Evolutionary conservation across 53 echinoderm and acorn worm species (phyloP).

Genomic region (Paracentrotus lividus): DNA sequence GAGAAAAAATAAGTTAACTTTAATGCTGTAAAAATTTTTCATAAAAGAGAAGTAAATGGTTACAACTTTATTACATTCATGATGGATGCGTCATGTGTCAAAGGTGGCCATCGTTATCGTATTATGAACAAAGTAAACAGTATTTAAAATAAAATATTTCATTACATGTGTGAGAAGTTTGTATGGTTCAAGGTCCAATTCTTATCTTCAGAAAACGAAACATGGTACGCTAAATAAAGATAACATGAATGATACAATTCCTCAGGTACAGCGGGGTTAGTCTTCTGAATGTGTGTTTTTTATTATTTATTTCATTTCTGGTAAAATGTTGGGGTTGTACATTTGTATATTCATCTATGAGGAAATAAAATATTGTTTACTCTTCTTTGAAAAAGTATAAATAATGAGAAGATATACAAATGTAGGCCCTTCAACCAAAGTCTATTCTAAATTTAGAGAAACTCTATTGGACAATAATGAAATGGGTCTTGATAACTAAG

Average conservation of each 20-base stretch:
- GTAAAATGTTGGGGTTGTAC: no score
- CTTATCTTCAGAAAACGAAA: conserved; percentile 16
- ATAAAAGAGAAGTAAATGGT: not conserved
- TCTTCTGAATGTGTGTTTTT: no score
- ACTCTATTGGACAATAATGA: not conserved
- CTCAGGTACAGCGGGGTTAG: not conserved
- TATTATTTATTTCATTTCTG: no score
- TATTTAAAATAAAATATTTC: not conserved
- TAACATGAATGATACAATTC: conserved; percentile 11
- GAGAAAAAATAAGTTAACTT: not conserved
- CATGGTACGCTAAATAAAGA: not conserved
- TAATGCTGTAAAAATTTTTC: no score
- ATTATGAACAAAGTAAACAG: not conserved
- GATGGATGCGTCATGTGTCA: not conserved
- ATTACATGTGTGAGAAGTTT: not conserved
- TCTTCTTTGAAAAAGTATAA: no score
- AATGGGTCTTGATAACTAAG: not conserved
- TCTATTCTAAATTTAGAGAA: no score
- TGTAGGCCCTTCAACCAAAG: no score
- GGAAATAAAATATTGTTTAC: not conserved
- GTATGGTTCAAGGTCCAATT: conserved; percentile 30
- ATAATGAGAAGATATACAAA: no score
- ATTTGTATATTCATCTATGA: no score
- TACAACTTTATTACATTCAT: conserved; percentile 3
- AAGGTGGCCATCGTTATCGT: conserved; percentile 13